Base-by-base conservation (phyloP, 2,888 invertebrate genomes). In the Pandemis cinnamomeana region DNA sequence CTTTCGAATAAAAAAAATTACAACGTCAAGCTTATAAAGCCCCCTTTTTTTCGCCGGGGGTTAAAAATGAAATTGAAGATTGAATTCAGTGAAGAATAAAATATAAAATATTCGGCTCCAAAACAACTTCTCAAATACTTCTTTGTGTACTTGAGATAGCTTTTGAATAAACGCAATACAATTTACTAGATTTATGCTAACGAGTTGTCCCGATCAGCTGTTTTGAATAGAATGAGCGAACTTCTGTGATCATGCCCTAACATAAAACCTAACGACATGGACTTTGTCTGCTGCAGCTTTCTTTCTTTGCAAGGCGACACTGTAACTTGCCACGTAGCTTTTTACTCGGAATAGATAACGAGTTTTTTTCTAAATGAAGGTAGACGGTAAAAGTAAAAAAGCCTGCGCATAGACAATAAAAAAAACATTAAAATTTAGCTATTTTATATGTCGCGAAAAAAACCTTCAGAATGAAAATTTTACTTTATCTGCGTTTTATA, bases 251-350 rank as follows among this genome's bases (percentile, higher is more conserved):
- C 84, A 83, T 82, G 83, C 80, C 78, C 78, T 78, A 78, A 84
- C 86, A 80, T 85, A 83, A 86, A 85, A 85, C 80, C 77, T 80
- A 82, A 86, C 82, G 84, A 81, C 81, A 79, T 79, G 80, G 81
- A 81, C 84, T 84, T 79, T 82, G 83, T 82, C 82, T 80, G 78
- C 79, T 80, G 77, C 81, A 80, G 81, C 78, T 81, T 82, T 84
- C 78, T 78, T 81, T 70, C 73, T 66, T 70, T 61, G 61, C 61
- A 70, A 66, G 36, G 46, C 48, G 69, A 41, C 46, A 73, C 67
- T 36, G 44, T 44, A 53, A 69, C 58, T 69, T 53, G 11, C 42
- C 13, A 53, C 36, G 53, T 61, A 58, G 68, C 46, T 63, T 69
- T 62, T 66, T 58, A 51, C 58, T 51, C 44, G 3, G 36, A 70